Conservation (phyloP, 2,888 invertebrate species). For the Helicoverpa assulta region DNA sequence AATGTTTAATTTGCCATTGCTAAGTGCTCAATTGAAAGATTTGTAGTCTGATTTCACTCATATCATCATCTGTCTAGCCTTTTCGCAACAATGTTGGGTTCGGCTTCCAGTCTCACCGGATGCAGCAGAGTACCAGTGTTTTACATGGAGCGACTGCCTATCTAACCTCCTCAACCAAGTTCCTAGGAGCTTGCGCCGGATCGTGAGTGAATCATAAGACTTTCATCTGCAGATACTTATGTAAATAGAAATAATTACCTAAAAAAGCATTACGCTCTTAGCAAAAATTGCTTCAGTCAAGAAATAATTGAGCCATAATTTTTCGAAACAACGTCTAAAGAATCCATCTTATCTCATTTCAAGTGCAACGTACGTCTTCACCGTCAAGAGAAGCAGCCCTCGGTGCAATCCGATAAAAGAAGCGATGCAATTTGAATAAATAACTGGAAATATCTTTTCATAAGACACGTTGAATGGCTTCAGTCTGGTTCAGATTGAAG, state of each 20-base stretch:
- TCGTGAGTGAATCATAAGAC: too few species aligned
- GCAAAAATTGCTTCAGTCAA: constrained; percentile 10
- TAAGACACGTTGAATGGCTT: constrained; percentile 9
- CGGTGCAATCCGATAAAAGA: constrained; percentile 31
- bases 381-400: not conserved
- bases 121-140: too few species aligned
- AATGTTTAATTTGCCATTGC: not conserved
- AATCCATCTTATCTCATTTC: constrained; percentile 28
- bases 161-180: too few species aligned
- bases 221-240: too few species aligned
- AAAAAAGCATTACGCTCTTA: too few species aligned
- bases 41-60: not conserved
- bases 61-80: too few species aligned
- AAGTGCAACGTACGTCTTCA: constrained; percentile 29
- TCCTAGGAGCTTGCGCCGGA: too few species aligned
- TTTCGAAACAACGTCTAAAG: constrained; percentile 15
- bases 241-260: too few species aligned
- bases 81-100: too few species aligned
- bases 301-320: constrained; percentile 2
- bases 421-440: constrained; percentile 43
- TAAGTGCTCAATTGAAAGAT: constrained; percentile 12
- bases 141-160: too few species aligned
- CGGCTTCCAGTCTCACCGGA: too few species aligned
- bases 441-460: constrained; percentile 23
- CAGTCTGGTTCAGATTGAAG: constrained; percentile 19